phyloP scores from a whole-genome alignment of 2,797 vertebrate species.

The Amblyopsis hoosieri region DNA sequence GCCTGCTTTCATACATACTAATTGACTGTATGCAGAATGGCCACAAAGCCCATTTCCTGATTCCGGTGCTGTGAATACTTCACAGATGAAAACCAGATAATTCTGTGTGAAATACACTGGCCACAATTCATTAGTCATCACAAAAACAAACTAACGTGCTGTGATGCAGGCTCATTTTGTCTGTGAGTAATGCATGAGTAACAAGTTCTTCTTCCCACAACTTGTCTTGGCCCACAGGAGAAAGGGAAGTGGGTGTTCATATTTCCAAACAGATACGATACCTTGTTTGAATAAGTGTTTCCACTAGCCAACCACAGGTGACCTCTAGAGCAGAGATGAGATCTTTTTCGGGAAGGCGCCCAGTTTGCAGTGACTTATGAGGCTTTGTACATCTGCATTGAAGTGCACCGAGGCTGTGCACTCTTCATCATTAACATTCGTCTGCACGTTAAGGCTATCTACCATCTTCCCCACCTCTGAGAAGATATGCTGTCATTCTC shows the following conservation, averaged over 20 bases:
- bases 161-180: constrained; percentile 23
- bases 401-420: background rate
- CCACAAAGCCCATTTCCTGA: constrained; percentile 17
- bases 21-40: background rate
- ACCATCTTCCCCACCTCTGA: constrained; percentile 43
- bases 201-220: constrained; percentile 65
- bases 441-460: background rate
- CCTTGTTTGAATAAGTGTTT: constrained; percentile 65
- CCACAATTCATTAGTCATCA: constrained; percentile 62
- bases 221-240: constrained; percentile 63
- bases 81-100: constrained; percentile 53
- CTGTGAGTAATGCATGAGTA: constrained; percentile 70
- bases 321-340: constrained; percentile 45
- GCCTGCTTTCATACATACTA: constrained; percentile 6
- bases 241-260: constrained; percentile 56
- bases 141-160: constrained; percentile 57
- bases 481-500: constrained; percentile 54
- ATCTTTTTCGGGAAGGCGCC: constrained; percentile 44
- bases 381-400: constrained; percentile 29
- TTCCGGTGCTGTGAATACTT: constrained; percentile 34
- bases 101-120: constrained; percentile 38
- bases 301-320: constrained; percentile 56
- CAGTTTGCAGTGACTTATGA: constrained; percentile 33
- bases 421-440: no score
- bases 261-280: constrained; percentile 64